These are phyloP conservation scores for Boulengerochromis microlepis DNA, from an alignment of 2,113 vertebrate species.

Conservation along the genomic window DNA sequence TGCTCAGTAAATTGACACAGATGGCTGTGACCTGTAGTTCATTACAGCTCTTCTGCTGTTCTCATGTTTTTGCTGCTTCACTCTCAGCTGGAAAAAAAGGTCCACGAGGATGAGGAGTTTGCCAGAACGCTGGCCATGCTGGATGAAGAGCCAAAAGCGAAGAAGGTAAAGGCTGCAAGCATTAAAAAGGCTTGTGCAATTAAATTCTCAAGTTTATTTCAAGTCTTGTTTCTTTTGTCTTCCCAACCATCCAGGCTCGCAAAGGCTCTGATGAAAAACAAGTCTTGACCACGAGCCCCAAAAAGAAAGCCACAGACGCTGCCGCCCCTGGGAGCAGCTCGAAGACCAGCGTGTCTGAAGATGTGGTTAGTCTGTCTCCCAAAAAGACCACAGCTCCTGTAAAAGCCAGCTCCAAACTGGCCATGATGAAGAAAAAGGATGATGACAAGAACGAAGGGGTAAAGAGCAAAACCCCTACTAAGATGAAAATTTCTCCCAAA, in stretches of 20 bases:
- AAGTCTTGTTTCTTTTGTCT: neutral
- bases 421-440: slow-evolving; percentile 77
- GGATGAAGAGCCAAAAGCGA: slow-evolving; percentile 80
- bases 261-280: slow-evolving; percentile 69
- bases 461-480: slow-evolving; percentile 33
- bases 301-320: slow-evolving; percentile 48
- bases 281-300: neutral
- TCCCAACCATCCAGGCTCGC: slow-evolving; percentile 64
- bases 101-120: slow-evolving; percentile 94
- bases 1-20: neutral
- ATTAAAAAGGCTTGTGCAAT: neutral
- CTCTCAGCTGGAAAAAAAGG: slow-evolving; percentile 82
- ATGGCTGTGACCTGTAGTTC: neutral
- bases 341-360: slow-evolving; percentile 6
- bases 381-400: slow-evolving; percentile 42
- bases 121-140: slow-evolving; percentile 88
- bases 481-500: slow-evolving; percentile 62
- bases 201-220: neutral
- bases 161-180: slow-evolving; percentile 74
- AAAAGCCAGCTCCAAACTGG: slow-evolving; percentile 79
- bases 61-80: neutral
- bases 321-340: slow-evolving; percentile 13
- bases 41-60: neutral
- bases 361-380: slow-evolving; percentile 47
- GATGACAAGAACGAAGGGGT: slow-evolving; percentile 44